Conservation (phyloP, 1,140 invertebrate genomes). For the Archivesica marissinica region DNA sequence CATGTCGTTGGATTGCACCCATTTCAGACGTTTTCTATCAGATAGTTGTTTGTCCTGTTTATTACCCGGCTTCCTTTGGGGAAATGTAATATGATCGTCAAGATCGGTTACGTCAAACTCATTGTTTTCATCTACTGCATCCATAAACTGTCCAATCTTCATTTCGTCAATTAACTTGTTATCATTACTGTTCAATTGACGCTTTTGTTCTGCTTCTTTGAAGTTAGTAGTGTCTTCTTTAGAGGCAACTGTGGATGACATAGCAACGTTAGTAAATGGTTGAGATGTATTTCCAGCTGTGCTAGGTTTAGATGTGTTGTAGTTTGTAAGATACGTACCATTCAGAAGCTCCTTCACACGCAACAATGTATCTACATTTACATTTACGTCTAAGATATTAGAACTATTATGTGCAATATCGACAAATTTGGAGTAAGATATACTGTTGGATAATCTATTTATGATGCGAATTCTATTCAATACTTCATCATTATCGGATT, state of each 20-base stretch:
- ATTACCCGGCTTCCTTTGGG: too few species aligned
- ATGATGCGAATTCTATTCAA: too few species aligned
- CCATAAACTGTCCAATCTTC: not conserved
- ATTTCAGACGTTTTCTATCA: not conserved
- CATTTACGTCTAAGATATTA: not conserved
- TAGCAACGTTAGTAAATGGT: not conserved
- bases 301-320: not conserved
- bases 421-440: not conserved
- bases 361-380: not conserved
- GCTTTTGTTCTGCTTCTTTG: not conserved
- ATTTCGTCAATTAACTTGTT: not conserved
- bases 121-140: not conserved
- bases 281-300: too few species aligned
- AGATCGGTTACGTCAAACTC: constrained; percentile 11
- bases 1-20: not conserved
- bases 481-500: not conserved
- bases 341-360: not conserved
- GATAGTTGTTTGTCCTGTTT: not conserved
- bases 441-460: not conserved
- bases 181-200: not conserved
- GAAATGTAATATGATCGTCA: not conserved
- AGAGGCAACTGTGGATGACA: not conserved
- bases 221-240: not conserved
- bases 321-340: not conserved
- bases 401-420: not conserved